Evolutionary conservation across 2,888 invertebrate genomes (phyloP).

Genomic region (Philereme vetulata): DNA sequence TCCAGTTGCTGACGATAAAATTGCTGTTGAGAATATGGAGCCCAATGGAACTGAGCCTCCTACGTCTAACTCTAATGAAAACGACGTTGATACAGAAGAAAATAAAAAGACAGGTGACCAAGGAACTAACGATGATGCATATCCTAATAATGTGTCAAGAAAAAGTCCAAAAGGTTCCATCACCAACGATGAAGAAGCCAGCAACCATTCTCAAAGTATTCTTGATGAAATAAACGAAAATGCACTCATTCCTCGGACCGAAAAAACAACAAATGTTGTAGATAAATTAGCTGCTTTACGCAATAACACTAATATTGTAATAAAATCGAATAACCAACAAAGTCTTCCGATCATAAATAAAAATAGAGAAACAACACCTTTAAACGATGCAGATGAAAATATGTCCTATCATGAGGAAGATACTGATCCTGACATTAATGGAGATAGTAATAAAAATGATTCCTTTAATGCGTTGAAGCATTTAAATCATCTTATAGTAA

Average conservation of each 20-base stretch:
- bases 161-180: conserved; percentile 4
- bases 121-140: conserved; percentile 2
- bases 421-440: conserved; percentile 7
- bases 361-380: conserved; percentile 14
- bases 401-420: conserved; percentile 14
- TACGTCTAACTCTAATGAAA: conserved; percentile 10
- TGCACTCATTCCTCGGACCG: not conserved
- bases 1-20: conserved; percentile 27
- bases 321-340: conserved; percentile 26
- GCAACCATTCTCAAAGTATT: conserved; percentile 25
- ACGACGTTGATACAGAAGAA: conserved; percentile 5
- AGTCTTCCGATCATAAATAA: conserved; percentile 8
- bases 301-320: conserved; percentile 30
- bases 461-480: conserved; percentile 35
- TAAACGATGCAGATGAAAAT: conserved; percentile 21
- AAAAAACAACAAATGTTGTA: conserved; percentile 4
- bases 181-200: conserved; percentile 19
- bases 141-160: conserved; percentile 14
- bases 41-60: conserved; percentile 1
- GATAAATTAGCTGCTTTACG: conserved; percentile 25
- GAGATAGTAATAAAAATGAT: conserved; percentile 22
- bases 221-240: conserved; percentile 10
- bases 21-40: conserved; percentile 10
- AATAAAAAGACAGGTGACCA: conserved; percentile 4
- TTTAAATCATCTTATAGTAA: conserved; percentile 49